phyloP scores from a whole-genome alignment of 2,888 invertebrate genomes.

The Netelia virgata region DNA sequence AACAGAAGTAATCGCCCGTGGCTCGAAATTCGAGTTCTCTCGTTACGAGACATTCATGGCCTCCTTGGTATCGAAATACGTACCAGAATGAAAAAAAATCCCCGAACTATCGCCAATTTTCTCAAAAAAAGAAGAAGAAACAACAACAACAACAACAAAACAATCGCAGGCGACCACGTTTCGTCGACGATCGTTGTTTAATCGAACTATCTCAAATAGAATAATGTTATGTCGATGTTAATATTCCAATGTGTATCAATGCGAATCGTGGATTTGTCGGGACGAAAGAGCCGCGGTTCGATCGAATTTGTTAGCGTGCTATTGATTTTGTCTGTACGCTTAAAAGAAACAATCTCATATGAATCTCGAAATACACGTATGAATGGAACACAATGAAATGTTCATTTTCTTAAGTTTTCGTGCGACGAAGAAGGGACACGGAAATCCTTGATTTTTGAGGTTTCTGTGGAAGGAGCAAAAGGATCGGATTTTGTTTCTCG shows the following conservation, averaged over 20 bases:
- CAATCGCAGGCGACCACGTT: not conserved
- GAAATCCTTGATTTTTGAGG: not conserved
- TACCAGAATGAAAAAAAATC: constrained; percentile 28
- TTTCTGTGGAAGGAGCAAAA: not conserved
- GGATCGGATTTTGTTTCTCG: not conserved
- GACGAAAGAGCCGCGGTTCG: constrained; percentile 21
- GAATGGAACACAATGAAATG: constrained; percentile 53
- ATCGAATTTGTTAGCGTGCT: constrained; percentile 59
- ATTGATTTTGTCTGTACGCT: constrained; percentile 70
- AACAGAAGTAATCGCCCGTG: not conserved
- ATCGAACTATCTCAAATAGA: constrained; percentile 53
- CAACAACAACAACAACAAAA: not conserved
- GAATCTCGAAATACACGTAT: constrained; percentile 73
- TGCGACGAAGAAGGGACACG: not conserved
- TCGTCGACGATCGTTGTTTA: constrained; percentile 25
- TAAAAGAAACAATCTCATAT: constrained; percentile 57
- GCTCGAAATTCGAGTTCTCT: not conserved
- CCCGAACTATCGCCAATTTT: not conserved
- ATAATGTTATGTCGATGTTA: constrained; percentile 70
- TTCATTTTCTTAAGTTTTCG: constrained; percentile 10
- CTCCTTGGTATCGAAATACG: constrained; percentile 44
- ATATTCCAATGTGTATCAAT: constrained; percentile 68
- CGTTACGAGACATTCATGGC: constrained; percentile 34
- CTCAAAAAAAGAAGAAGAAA: constrained; percentile 16
- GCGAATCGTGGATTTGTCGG: constrained; percentile 51